Evolutionary conservation across 2,888 invertebrate genomes (phyloP).

Genomic region (Ceriagrion tenellum): DNA sequence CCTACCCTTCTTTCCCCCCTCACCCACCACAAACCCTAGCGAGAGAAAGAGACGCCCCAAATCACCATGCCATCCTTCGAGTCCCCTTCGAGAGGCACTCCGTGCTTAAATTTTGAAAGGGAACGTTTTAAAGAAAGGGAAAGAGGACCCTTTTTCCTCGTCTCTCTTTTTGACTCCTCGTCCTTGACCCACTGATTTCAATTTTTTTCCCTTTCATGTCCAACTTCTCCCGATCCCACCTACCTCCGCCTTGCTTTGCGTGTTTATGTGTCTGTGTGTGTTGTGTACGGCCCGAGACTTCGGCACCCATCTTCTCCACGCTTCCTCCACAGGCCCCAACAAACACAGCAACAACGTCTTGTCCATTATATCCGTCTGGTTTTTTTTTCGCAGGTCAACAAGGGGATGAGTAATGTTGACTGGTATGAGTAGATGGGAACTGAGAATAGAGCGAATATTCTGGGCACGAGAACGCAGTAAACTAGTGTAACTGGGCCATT

Average conservation of each 20-base stretch:
- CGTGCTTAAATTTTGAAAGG: neutral
- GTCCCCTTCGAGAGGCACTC: neutral
- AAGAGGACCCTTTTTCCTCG: neutral
- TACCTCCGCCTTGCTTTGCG: too few relatives aligned
- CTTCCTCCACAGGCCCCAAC: neutral
- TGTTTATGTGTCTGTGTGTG: too few relatives aligned
- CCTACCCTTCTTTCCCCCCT: too few relatives aligned
- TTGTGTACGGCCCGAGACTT: neutral
- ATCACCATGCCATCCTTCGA: neutral
- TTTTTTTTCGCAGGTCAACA: too few relatives aligned
- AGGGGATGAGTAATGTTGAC: too few relatives aligned
- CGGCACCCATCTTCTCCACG: neutral
- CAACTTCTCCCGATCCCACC: neutral
- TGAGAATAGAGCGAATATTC: too few relatives aligned
- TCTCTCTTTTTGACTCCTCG: neutral
- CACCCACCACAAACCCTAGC: neutral
- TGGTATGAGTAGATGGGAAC: too few relatives aligned
- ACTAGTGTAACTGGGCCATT: too few relatives aligned
- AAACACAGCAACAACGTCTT: neutral
- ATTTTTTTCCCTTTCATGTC: neutral
- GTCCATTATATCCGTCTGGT: too few relatives aligned
- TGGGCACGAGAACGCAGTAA: too few relatives aligned
- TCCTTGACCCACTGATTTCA: conserved; percentile 11
- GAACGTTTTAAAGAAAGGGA: neutral
- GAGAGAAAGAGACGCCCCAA: neutral